Percentiles rank a stretch among this genome's conserved stretches.
Evolutionary conservation across 2,888 invertebrate genomes (phyloP).

Genomic region (Aporophyla lueneburgensis): DNA sequence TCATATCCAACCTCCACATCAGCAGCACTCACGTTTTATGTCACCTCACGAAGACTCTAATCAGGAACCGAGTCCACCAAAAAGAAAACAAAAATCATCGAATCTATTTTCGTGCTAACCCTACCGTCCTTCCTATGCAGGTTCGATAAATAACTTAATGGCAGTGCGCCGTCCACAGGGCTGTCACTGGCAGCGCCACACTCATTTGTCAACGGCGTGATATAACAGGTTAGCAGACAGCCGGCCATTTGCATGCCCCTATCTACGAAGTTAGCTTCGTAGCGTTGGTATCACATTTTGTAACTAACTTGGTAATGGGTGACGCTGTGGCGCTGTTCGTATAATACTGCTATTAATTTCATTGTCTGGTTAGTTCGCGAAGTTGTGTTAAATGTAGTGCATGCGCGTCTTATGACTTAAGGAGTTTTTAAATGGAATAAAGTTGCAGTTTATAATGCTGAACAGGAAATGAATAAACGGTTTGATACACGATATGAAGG

Average conservation of each 20-base stretch:
- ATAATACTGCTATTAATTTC: conserved; percentile 51
- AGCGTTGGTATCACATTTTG: conserved; percentile 66
- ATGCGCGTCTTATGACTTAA: conserved; percentile 22
- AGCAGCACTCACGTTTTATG: neutral
- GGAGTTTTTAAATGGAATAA: conserved; percentile 13
- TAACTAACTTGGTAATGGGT: conserved; percentile 62
- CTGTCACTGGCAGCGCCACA: conserved; percentile 75
- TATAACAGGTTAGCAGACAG: conserved; percentile 73
- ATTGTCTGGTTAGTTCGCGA: conserved; percentile 46
- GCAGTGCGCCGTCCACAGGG: conserved; percentile 66
- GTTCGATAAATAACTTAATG: conserved; percentile 75
- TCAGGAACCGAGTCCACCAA: conserved; percentile 6
- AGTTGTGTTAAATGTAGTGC: conserved; percentile 31
- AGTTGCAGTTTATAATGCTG: neutral
- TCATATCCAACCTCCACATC: neutral
- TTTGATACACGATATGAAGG: conserved; percentile 2
- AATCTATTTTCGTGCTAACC: conserved; percentile 37
- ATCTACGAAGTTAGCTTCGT: conserved; percentile 60
- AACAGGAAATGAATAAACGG: neutral
- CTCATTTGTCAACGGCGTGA: conserved; percentile 81
- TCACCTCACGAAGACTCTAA: conserved; percentile 23
- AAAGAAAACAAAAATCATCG: conserved; percentile 31
- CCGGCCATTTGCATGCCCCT: conserved; percentile 68
- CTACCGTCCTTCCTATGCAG: conserved; percentile 50
- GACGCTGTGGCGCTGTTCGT: conserved; percentile 30